Conservation (phyloP, 2,113 vertebrate species). For the Origma solitaria region DNA sequence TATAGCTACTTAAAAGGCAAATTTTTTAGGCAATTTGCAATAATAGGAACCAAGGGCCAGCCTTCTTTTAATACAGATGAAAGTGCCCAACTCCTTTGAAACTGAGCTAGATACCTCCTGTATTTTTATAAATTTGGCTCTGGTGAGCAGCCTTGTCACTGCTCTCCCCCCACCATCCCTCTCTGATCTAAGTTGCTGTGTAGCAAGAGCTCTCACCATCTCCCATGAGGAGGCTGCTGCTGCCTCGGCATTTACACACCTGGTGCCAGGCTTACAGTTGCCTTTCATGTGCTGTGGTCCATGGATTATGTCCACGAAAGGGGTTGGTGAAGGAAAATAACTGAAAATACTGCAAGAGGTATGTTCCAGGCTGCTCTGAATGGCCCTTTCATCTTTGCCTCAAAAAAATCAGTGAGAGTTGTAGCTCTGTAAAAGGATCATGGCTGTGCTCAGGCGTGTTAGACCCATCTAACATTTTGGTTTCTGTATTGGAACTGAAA, state of each 20-base stretch:
- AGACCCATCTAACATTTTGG: neutral
- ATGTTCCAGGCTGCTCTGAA: conserved; percentile 18
- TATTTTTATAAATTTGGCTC: neutral
- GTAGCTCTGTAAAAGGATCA: neutral
- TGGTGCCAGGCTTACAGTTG: neutral
- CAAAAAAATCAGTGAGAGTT: neutral
- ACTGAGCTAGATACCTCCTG: neutral
- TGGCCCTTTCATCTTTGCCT: conserved; percentile 23
- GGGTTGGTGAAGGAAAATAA: conserved; percentile 1
- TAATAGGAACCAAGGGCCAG: neutral
- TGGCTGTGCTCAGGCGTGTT: neutral
- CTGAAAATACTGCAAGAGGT: conserved; percentile 8
- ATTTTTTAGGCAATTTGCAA: neutral
- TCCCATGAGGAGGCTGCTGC: neutral
- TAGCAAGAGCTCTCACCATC: neutral
- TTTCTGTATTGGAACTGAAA: neutral
- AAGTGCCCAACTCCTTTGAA: neutral
- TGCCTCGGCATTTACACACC: neutral
- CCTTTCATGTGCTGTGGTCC: conserved; percentile 31
- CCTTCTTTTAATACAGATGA: neutral
- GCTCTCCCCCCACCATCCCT: neutral
- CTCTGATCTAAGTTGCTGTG: neutral
- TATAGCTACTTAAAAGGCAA: neutral
- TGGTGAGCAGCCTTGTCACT: neutral
- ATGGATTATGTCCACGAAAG: conserved; percentile 23